phyloP scores from a whole-genome alignment of 1,140 invertebrate species.

The Cataglyphis hispanica region DNA sequence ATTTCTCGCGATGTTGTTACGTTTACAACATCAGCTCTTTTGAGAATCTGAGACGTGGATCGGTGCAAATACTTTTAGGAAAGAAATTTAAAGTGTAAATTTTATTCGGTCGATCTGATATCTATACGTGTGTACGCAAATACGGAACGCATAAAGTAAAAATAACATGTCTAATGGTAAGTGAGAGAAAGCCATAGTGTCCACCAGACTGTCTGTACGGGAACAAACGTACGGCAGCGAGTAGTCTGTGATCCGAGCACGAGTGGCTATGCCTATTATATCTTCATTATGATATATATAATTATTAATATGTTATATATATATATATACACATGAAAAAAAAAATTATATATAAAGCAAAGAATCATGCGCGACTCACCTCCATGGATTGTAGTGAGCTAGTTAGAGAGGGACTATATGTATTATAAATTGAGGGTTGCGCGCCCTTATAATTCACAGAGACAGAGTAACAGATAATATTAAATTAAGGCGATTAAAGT shows the following conservation, averaged over 20 bases:
- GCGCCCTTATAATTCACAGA: conserved; percentile 59
- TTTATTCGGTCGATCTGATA: conserved; percentile 67
- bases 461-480: conserved; percentile 73
- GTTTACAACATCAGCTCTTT: conserved; percentile 27
- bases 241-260: conserved; percentile 86
- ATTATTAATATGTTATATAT: conserved; percentile 82
- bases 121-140: conserved; percentile 74
- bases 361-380: conserved; percentile 77
- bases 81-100: conserved; percentile 61
- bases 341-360: conserved; percentile 77
- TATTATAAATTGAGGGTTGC: conserved; percentile 75
- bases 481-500: conserved; percentile 77
- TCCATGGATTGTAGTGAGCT: conserved; percentile 80
- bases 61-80: conserved; percentile 58
- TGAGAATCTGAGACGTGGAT: conserved; percentile 66
- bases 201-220: conserved; percentile 85
- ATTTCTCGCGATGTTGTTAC: conserved; percentile 19
- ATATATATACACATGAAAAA: conserved; percentile 78
- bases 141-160: conserved; percentile 64
- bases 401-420: conserved; percentile 81
- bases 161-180: conserved; percentile 74
- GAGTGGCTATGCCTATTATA: conserved; percentile 86
- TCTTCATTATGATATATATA: conserved; percentile 84
- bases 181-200: conserved; percentile 85
- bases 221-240: conserved; percentile 82